Conservation (phyloP, 2,113 vertebrate species). For the Thamnophis sirtalis region DNA sequence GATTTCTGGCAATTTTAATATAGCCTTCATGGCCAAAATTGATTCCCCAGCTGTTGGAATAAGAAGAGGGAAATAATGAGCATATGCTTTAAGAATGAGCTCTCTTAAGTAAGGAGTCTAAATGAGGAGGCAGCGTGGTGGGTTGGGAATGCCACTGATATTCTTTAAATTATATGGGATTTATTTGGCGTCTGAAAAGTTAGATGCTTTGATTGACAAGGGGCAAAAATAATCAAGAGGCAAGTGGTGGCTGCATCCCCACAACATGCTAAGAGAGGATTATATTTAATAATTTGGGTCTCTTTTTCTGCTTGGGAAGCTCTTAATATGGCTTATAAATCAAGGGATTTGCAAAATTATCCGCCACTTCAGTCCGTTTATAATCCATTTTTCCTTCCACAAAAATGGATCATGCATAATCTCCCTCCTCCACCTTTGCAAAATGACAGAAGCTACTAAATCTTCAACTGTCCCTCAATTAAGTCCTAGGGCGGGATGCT, state of each 20-base stretch:
- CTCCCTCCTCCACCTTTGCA: neutral
- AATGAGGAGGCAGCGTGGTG: neutral
- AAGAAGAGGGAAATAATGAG: neutral
- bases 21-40: constrained; percentile 66
- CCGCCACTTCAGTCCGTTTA: neutral
- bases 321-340: neutral
- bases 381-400: neutral
- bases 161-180: neutral
- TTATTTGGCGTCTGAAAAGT: neutral
- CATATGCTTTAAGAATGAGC: neutral
- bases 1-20: constrained; percentile 69
- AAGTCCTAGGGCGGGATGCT: neutral
- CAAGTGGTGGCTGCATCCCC: neutral
- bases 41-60: constrained; percentile 64
- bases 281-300: neutral
- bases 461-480: neutral
- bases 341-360: neutral
- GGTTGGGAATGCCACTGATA: neutral
- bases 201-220: neutral
- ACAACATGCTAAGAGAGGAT: neutral
- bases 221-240: neutral
- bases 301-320: neutral
- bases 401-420: neutral
- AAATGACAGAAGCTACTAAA: neutral
- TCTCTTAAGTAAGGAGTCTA: too few relatives aligned